A percentile compares a stretch with the other conserved stretches of the same genome.
Conservation (phyloP, 1,140 invertebrate genomes). For the Melanaphis sacchari region DNA sequence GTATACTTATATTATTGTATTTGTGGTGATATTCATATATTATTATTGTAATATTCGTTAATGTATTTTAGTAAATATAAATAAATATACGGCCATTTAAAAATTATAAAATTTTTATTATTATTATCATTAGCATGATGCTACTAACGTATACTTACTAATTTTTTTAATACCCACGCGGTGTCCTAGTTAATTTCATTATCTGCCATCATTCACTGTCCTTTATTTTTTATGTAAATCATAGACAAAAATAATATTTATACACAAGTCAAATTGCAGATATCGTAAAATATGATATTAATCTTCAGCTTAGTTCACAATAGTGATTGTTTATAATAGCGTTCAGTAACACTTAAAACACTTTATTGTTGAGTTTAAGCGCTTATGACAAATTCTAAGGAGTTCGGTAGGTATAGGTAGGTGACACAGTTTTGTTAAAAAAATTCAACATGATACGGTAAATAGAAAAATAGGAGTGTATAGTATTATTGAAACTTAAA, state of each 20-base stretch:
- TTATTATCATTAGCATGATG: background rate
- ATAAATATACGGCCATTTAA: background rate
- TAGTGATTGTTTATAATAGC: background rate
- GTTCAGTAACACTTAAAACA: background rate
- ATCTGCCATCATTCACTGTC: background rate
- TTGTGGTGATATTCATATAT: background rate
- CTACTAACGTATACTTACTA: background rate
- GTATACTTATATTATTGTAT: background rate
- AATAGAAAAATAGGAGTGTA: too few species aligned
- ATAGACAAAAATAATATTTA: conserved; percentile 16
- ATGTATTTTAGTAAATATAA: background rate
- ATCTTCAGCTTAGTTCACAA: background rate
- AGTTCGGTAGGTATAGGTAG: background rate
- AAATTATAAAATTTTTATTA: background rate
- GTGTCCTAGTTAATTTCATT: background rate
- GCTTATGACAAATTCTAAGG: background rate
- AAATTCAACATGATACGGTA: background rate
- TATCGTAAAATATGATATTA: background rate
- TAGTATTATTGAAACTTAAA: background rate
- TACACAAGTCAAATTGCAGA: background rate
- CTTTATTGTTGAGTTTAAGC: background rate
- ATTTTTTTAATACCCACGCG: background rate
- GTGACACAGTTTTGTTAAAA: background rate
- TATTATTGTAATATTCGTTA: background rate
- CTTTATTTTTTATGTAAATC: background rate